A percentile compares a stretch with the other conserved stretches of the same genome.
Conservation (phyloP, 2,797 vertebrate genomes). For the Sebastiscus tertius region DNA sequence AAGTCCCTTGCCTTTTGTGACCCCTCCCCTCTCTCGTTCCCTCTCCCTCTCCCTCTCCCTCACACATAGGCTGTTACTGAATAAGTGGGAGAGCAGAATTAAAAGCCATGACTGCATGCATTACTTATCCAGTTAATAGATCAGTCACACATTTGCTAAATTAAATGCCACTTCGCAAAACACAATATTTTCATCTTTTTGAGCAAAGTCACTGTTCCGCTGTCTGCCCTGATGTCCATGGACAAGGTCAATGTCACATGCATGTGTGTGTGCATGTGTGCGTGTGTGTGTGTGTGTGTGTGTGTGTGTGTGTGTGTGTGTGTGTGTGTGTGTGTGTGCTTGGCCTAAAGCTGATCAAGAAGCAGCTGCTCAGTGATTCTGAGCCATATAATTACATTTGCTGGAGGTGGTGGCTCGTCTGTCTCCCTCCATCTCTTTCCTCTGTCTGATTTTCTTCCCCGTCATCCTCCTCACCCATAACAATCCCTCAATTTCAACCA, state of each 20-base stretch:
- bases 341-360: conserved; percentile 38
- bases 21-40: not conserved
- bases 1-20: conserved; percentile 14
- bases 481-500: conserved; percentile 28
- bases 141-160: conserved; percentile 14
- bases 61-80: not conserved
- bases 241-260: conserved; percentile 38
- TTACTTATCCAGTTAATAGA: conserved; percentile 8
- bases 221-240: not conserved
- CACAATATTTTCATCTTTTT: not conserved
- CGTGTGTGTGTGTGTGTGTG: not conserved
- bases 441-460: conserved; percentile 32
- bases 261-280: not conserved
- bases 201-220: not conserved
- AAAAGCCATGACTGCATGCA: conserved; percentile 15
- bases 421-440: conserved; percentile 37
- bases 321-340: not conserved
- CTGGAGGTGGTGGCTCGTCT: conserved; percentile 46
- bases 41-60: not conserved
- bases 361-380: conserved; percentile 30
- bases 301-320: not conserved
- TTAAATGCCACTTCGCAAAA: not conserved
- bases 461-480: conserved; percentile 7
- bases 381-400: conserved; percentile 57
- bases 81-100: conserved; percentile 28